phyloP scores from a whole-genome alignment of 2,888 invertebrate species.

The Dusona sp. region DNA sequence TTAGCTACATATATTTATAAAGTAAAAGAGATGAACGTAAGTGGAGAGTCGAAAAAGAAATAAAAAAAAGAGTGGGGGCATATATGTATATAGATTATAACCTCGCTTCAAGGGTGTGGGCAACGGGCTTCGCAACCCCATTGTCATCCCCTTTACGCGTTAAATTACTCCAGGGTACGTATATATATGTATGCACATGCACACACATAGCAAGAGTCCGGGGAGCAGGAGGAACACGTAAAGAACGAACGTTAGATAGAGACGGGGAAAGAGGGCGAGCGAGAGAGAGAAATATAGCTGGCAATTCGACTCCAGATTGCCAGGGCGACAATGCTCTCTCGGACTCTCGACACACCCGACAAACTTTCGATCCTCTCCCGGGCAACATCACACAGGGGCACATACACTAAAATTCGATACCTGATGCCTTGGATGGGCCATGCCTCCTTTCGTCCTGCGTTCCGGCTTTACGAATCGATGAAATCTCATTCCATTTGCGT shows the following conservation, averaged over 20 bases:
- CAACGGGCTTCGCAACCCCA: constrained; percentile 76
- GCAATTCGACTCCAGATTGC: constrained; percentile 83
- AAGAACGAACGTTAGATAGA: constrained; percentile 42
- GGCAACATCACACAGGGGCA: constrained; percentile 33
- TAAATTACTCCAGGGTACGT: constrained; percentile 81
- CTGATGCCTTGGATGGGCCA: constrained; percentile 55
- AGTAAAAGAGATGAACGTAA: constrained; percentile 54
- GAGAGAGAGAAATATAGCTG: constrained; percentile 62
- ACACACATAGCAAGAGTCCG: constrained; percentile 66
- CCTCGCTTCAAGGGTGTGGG: constrained; percentile 65
- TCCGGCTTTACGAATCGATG: constrained; percentile 74
- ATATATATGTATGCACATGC: constrained; percentile 59
- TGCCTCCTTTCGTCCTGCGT: constrained; percentile 39
- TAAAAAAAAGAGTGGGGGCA: constrained; percentile 32
- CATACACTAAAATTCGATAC: constrained; percentile 75
- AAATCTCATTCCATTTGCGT: constrained; percentile 67
- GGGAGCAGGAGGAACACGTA: constrained; percentile 70
- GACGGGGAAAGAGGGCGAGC: constrained; percentile 36
- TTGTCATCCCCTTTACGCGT: constrained; percentile 81
- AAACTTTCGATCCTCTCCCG: constrained; percentile 80
- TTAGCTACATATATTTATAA: constrained; percentile 74
- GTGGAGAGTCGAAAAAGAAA: constrained; percentile 49
- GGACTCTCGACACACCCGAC: constrained; percentile 71
- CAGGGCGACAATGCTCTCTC: constrained; percentile 77
- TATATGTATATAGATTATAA: constrained; percentile 36